phyloP scores from a whole-genome alignment of 2,797 vertebrate genomes.

The Leuciscus waleckii region DNA sequence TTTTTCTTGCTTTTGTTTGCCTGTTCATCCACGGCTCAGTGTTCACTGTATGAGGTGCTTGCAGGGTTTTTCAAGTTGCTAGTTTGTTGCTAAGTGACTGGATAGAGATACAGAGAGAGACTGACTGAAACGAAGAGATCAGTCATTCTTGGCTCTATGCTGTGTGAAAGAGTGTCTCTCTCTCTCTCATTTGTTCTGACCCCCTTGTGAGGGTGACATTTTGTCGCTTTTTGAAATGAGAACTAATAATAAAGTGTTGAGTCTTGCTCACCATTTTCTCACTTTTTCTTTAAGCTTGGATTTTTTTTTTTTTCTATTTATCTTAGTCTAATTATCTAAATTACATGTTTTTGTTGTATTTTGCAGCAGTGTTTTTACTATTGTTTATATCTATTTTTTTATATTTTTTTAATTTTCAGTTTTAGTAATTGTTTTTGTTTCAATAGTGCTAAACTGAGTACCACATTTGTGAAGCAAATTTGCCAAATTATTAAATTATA shows the following conservation, averaged over 20 bases:
- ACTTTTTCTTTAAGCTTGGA: background rate
- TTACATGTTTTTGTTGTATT: background rate
- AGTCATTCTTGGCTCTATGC: conserved; percentile 9
- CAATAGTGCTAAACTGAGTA: background rate
- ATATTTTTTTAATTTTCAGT: background rate
- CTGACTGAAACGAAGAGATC: background rate
- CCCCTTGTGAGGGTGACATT: conserved; percentile 46
- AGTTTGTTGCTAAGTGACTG: conserved; percentile 69
- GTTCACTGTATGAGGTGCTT: conserved; percentile 21
- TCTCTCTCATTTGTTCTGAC: background rate
- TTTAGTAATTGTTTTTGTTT: background rate
- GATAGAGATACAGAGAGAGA: conserved; percentile 12
- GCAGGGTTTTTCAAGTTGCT: conserved; percentile 29
- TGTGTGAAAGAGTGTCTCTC: conserved; percentile 32
- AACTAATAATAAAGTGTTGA: conserved; percentile 23
- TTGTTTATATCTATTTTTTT: background rate
- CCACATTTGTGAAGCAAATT: background rate
- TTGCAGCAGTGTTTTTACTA: background rate
- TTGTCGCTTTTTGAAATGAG: conserved; percentile 42
- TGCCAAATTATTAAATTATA: background rate
- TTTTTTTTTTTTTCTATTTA: background rate
- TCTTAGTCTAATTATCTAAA: background rate
- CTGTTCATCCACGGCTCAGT: conserved; percentile 30
- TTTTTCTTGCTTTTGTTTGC: conserved; percentile 36
- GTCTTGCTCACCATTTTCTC: background rate